Percentiles rank a stretch among this genome's conserved stretches.
Evolutionary conservation across 2,797 vertebrate genomes (phyloP).

Genomic region (Tamandua tetradactyla): DNA sequence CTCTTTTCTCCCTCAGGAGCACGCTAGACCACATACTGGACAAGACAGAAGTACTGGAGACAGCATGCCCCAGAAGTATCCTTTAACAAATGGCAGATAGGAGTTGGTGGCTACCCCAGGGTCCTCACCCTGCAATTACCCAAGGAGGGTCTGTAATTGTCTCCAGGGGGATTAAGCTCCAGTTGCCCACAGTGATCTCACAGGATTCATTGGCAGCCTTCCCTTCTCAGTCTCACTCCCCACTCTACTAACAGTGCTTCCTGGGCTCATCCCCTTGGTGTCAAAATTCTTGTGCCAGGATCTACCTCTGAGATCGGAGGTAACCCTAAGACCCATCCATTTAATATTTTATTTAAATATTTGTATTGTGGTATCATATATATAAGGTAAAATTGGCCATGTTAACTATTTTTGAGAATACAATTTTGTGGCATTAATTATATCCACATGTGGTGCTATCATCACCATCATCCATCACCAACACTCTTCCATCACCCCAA

Average conservation of each 20-base stretch:
- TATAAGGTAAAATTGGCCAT: too few species aligned
- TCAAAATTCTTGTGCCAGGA: not conserved
- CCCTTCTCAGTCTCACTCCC: not conserved
- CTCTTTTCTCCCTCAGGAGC: not conserved
- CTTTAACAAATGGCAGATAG: not conserved
- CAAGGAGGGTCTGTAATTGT: not conserved
- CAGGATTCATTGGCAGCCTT: not conserved
- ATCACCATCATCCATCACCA: too few species aligned
- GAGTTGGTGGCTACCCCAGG: not conserved
- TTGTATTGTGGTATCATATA: too few species aligned
- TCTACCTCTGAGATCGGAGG: not conserved
- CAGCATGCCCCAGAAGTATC: not conserved
- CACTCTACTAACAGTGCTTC: not conserved
- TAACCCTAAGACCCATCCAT: not conserved
- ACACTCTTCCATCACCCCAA: too few species aligned
- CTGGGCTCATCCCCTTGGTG: not conserved
- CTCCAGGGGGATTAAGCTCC: not conserved
- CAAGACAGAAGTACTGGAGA: not conserved
- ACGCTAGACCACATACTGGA: not conserved
- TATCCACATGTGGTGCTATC: too few species aligned
- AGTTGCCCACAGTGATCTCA: not conserved
- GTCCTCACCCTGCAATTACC: too few species aligned
- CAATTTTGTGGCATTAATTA: too few species aligned
- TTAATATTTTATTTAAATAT: not conserved
- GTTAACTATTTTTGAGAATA: too few species aligned